Evolutionary conservation across 2,113 vertebrate species (phyloP).

Genomic region (Ifrita kowaldi): DNA sequence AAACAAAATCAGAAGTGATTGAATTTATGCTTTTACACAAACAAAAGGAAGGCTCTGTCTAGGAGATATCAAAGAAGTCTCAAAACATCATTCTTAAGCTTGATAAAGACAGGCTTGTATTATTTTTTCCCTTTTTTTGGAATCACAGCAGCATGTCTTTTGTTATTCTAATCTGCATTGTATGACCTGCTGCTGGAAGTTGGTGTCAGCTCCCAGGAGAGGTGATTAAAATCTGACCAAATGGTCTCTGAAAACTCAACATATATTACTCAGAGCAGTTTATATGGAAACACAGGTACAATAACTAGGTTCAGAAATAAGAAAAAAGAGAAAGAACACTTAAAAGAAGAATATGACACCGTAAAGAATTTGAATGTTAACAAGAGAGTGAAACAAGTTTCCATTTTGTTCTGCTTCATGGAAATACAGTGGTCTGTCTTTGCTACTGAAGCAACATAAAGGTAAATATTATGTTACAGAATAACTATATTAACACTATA

Average conservation of each 20-base stretch:
- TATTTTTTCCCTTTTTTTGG: not conserved
- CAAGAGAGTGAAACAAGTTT: not conserved
- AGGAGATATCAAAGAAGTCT: not conserved
- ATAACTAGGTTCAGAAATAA: not conserved
- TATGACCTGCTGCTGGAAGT: conserved; percentile 61
- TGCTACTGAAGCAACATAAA: not conserved
- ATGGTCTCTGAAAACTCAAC: conserved; percentile 62
- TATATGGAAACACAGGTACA: conserved; percentile 35
- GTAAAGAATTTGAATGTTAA: conserved; percentile 10
- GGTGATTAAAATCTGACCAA: conserved; percentile 72
- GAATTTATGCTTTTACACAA: not conserved
- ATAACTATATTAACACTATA: not conserved
- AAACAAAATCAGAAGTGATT: not conserved
- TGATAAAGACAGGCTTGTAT: not conserved
- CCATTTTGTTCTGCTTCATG: conserved; percentile 29
- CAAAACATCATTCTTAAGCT: not conserved
- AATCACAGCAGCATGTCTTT: conserved; percentile 38
- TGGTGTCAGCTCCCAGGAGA: conserved; percentile 73
- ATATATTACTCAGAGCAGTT: conserved; percentile 58
- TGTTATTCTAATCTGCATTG: conserved; percentile 56
- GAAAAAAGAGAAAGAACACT: not conserved
- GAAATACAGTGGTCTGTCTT: not conserved
- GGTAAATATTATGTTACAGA: not conserved
- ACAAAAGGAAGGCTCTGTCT: not conserved
- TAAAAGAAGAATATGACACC: conserved; percentile 4